Percentiles rank a stretch among this genome's conserved stretches.
Conservation (phyloP, 2,888 invertebrate species). For the Phyto melanocephala region DNA sequence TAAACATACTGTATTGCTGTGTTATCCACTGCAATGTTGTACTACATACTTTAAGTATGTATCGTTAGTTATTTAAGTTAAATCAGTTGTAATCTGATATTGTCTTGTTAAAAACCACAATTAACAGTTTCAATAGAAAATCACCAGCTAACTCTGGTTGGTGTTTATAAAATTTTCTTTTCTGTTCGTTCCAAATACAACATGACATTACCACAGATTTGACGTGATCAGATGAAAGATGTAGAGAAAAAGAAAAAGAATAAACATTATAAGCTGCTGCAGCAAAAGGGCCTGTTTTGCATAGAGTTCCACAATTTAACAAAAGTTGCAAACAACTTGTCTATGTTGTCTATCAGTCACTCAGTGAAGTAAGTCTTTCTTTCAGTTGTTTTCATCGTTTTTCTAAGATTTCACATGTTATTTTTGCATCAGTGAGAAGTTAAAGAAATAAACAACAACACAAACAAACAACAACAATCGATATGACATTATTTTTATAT, state of each 20-base stretch:
- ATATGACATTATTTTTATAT: conserved; percentile 61
- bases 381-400: conserved; percentile 34
- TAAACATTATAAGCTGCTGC: background rate
- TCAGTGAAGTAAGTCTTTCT: conserved; percentile 38
- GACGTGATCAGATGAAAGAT: conserved; percentile 55
- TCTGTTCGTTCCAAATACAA: conserved; percentile 5
- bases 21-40: conserved; percentile 43
- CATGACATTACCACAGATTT: conserved; percentile 61
- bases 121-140: conserved; percentile 66
- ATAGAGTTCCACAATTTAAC: conserved; percentile 37
- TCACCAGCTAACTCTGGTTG: conserved; percentile 58
- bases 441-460: conserved; percentile 36
- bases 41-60: conserved; percentile 33
- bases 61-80: conserved; percentile 47
- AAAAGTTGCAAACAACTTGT: conserved; percentile 63
- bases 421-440: conserved; percentile 2
- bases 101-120: conserved; percentile 65
- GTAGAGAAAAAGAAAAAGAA: conserved; percentile 5
- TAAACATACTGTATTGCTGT: background rate
- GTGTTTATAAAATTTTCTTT: conserved; percentile 9
- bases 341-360: conserved; percentile 59
- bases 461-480: conserved; percentile 39
- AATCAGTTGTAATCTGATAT: conserved; percentile 64
- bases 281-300: conserved; percentile 49
- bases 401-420: conserved; percentile 56